A percentile compares a stretch with the other conserved stretches of the same genome.
Conservation (phyloP, 2,113 vertebrate species). For the Eclectus roratus region DNA sequence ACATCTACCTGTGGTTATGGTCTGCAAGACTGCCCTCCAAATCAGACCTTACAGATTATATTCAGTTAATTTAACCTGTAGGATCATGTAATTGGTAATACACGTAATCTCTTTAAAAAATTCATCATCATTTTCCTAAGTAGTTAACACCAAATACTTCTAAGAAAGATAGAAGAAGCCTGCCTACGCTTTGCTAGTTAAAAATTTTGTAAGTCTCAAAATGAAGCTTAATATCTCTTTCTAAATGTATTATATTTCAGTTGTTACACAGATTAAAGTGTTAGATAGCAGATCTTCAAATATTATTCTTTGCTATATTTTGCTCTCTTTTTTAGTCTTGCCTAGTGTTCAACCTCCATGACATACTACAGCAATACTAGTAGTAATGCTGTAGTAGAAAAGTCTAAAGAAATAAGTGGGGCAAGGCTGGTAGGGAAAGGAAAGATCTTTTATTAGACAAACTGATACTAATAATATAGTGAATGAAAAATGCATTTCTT, state of each 20-base stretch:
- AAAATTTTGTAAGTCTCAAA: not conserved
- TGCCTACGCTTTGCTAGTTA: not conserved
- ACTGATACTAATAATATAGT: not conserved
- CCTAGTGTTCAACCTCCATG: not conserved
- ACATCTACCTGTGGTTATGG: not conserved
- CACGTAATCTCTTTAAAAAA: not conserved
- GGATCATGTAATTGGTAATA: not conserved
- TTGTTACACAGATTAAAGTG: not conserved
- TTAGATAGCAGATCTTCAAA: not conserved
- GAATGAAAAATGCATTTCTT: not conserved
- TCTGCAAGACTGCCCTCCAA: not conserved
- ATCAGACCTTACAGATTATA: not conserved
- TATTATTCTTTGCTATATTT: not conserved
- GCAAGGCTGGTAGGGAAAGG: not conserved
- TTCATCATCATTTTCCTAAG: not conserved
- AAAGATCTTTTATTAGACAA: not conserved
- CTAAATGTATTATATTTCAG: not conserved
- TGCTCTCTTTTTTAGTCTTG: not conserved
- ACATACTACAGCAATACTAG: not conserved
- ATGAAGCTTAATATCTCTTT: not conserved
- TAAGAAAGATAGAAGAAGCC: not conserved
- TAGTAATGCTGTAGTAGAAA: not conserved
- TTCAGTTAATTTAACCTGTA: not conserved
- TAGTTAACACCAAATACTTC: not conserved
- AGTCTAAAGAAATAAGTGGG: not conserved